Evolutionary conservation across 2,888 invertebrate genomes (phyloP).

Genomic region (Cecidostiba fungosa): DNA sequence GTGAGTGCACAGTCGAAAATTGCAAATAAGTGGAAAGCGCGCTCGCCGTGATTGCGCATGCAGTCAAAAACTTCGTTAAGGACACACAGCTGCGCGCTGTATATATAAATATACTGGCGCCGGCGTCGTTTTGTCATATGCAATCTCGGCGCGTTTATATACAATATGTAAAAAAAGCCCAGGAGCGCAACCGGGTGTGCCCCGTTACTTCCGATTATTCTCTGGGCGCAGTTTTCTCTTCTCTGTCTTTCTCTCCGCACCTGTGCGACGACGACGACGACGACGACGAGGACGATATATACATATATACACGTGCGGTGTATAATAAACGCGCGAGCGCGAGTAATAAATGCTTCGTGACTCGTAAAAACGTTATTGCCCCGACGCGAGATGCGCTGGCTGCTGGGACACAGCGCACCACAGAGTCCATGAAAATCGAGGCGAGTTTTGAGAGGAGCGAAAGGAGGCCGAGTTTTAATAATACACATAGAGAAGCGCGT

Average conservation of each 20-base stretch:
- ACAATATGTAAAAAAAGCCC: background rate
- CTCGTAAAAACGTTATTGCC: slow-evolving; percentile 77
- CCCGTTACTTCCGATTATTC: slow-evolving; percentile 64
- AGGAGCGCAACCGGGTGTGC: background rate
- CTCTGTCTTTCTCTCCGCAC: slow-evolving; percentile 57
- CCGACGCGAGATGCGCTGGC: slow-evolving; percentile 52
- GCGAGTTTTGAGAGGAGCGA: slow-evolving; percentile 54
- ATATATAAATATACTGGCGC: background rate
- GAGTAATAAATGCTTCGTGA: slow-evolving; percentile 77
- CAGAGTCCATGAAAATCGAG: slow-evolving; percentile 67
- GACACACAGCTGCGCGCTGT: background rate
- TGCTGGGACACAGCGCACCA: slow-evolving; percentile 60
- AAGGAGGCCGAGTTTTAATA: slow-evolving; percentile 65
- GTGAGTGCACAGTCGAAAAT: slow-evolving; percentile 39
- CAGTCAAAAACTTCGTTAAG: slow-evolving; percentile 53
- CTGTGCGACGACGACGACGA: slow-evolving; percentile 67
- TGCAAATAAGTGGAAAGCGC: slow-evolving; percentile 55
- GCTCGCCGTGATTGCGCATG: slow-evolving; percentile 38
- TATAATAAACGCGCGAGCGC: slow-evolving; percentile 70
- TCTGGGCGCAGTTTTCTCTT: slow-evolving; percentile 12
- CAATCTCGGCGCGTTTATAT: slow-evolving; percentile 9
- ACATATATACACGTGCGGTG: background rate
- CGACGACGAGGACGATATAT: slow-evolving; percentile 62
- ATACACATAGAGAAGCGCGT: slow-evolving; percentile 29
- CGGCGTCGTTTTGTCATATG: slow-evolving; percentile 60